A percentile compares a stretch with the other conserved stretches of the same genome.
phyloP scores from a whole-genome alignment of 2,888 invertebrate species.

The Chaitophorus viminalis region DNA sequence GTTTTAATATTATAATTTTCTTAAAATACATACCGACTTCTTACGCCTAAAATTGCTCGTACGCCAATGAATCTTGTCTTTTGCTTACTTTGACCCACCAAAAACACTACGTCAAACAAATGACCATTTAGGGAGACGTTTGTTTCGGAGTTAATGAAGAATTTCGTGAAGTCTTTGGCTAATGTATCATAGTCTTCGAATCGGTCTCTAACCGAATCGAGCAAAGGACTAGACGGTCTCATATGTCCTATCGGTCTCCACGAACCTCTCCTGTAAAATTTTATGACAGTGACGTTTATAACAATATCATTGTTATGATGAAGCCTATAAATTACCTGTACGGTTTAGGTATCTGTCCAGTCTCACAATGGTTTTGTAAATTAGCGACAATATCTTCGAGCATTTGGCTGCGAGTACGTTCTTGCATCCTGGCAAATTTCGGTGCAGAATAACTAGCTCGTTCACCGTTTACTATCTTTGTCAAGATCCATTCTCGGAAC shows the following conservation, averaged over 20 bases:
- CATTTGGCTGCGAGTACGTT: slow-evolving; percentile 88
- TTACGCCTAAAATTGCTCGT: slow-evolving; percentile 88
- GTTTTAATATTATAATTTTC: not conserved
- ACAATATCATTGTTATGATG: not conserved
- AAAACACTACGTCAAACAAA: slow-evolving; percentile 89
- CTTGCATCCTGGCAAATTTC: slow-evolving; percentile 94
- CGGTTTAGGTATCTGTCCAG: slow-evolving; percentile 94
- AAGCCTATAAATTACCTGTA: slow-evolving; percentile 73
- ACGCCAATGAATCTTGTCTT: slow-evolving; percentile 91
- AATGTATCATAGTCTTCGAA: slow-evolving; percentile 95
- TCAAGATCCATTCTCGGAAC: slow-evolving; percentile 94
- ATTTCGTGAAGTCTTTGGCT: slow-evolving; percentile 90
- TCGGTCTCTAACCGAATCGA: slow-evolving; percentile 92
- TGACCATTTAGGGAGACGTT: slow-evolving; percentile 82
- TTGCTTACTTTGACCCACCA: slow-evolving; percentile 91
- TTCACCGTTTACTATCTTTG: slow-evolving; percentile 94
- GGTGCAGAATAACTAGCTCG: slow-evolving; percentile 93
- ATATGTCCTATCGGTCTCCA: slow-evolving; percentile 96
- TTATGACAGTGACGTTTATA: not conserved
- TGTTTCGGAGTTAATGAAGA: slow-evolving; percentile 85
- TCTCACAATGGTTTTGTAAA: slow-evolving; percentile 92
- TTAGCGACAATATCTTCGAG: slow-evolving; percentile 93
- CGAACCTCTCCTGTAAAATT: slow-evolving; percentile 74
- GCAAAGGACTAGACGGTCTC: slow-evolving; percentile 90
- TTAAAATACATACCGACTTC: slow-evolving; percentile 76